Evolutionary conservation across 2,113 vertebrate genomes (phyloP).

Genomic region (Hypocryptadius cinnamomeus): DNA sequence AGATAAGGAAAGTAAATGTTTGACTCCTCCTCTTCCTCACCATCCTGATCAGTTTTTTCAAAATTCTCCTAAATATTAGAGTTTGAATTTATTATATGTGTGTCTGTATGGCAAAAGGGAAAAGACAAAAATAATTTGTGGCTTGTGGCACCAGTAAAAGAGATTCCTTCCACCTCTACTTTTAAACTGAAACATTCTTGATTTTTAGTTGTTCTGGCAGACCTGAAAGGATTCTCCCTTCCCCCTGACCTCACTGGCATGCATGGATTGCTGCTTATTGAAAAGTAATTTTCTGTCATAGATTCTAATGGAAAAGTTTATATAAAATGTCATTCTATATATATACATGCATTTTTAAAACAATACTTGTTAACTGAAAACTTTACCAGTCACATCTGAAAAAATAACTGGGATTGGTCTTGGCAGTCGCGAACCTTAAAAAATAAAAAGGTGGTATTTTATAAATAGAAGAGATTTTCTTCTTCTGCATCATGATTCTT

Average conservation of each 20-base stretch:
- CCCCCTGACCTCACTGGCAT: slow-evolving; percentile 32
- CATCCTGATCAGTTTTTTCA: background rate
- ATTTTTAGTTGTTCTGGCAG: slow-evolving; percentile 45
- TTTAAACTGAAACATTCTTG: slow-evolving; percentile 27
- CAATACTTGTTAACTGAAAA: background rate
- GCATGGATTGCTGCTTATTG: slow-evolving; percentile 17
- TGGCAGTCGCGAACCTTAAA: background rate
- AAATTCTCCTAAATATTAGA: background rate
- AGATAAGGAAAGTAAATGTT: background rate
- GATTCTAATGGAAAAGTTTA: slow-evolving; percentile 47
- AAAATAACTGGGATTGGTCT: background rate
- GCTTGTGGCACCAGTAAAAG: background rate
- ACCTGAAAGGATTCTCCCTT: slow-evolving; percentile 30
- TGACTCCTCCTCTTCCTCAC: background rate
- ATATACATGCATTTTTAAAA: background rate
- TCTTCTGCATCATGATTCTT: background rate
- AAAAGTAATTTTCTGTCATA: slow-evolving; percentile 53
- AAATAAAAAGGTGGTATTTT: background rate
- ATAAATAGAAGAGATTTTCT: background rate
- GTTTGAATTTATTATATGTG: background rate
- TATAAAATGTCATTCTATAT: background rate
- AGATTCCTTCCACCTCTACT: background rate
- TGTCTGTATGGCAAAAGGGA: background rate
- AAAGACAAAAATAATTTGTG: background rate
- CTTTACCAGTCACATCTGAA: slow-evolving; percentile 9